Percentiles rank a stretch among this genome's conserved stretches.
Evolutionary conservation across 2,797 vertebrate genomes (phyloP).

Genomic region (Tenualosa thibaudeaui): DNA sequence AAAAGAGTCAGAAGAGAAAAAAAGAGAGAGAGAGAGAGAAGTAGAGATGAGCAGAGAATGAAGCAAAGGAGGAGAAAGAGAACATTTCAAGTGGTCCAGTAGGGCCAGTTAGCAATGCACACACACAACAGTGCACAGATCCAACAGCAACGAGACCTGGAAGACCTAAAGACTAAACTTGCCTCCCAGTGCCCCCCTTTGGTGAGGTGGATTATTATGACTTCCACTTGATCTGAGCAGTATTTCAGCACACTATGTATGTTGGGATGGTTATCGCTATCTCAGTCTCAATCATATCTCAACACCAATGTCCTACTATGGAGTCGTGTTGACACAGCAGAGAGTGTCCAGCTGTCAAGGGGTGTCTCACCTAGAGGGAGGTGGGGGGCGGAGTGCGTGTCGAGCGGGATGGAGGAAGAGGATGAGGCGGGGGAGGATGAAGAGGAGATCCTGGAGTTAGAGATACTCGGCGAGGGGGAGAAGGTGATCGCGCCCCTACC

Average conservation of each 20-base stretch:
- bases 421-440: conserved; percentile 45
- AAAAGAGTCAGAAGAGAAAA: neutral
- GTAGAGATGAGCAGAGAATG: neutral
- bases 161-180: neutral
- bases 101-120: neutral
- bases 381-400: conserved; percentile 43
- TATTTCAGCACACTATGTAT: too few relatives aligned
- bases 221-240: too few relatives aligned
- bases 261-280: too few relatives aligned
- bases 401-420: conserved; percentile 44
- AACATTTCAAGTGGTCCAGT: neutral
- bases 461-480: conserved; percentile 44
- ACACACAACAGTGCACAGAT: neutral
- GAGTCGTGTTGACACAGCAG: too few relatives aligned
- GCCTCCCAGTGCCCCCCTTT: too few relatives aligned
- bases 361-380: conserved; percentile 50
- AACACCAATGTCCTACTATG: too few relatives aligned
- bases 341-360: neutral
- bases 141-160: neutral
- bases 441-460: conserved; percentile 48
- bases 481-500: conserved; percentile 48
- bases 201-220: too few relatives aligned
- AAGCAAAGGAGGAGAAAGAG: neutral
- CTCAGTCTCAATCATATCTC: too few relatives aligned
- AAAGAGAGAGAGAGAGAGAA: neutral